These are phyloP conservation scores for Pachycephala philippinensis DNA, from an alignment of 2,113 vertebrate species.

Conservation along the genomic window DNA sequence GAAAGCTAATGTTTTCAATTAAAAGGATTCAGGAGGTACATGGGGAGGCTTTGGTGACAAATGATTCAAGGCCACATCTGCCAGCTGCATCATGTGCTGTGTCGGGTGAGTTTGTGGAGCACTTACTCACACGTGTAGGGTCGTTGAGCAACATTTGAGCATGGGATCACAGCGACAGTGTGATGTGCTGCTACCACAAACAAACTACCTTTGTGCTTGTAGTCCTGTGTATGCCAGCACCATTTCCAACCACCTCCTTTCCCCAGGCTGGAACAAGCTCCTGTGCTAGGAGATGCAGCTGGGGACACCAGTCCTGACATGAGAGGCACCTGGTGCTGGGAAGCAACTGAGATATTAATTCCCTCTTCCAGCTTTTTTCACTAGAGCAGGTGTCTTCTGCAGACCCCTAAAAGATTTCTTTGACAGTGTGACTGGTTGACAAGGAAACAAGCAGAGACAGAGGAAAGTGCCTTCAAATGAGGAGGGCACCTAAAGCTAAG, in stretches of 20 bases:
- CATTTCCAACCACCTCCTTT: background rate
- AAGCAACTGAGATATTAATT: background rate
- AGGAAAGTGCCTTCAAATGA: background rate
- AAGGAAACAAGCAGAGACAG: background rate
- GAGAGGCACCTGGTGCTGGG: background rate
- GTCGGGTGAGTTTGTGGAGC: background rate
- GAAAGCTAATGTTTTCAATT: conserved; percentile 2
- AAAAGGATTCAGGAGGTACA: background rate
- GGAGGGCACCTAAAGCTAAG: background rate
- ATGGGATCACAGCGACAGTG: background rate
- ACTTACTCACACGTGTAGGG: background rate
- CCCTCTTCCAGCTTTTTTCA: background rate
- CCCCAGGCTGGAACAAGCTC: background rate
- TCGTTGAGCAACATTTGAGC: background rate
- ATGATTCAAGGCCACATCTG: conserved; percentile 7
- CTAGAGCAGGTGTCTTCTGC: background rate
- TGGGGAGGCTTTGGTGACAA: background rate
- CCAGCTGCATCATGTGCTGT: background rate
- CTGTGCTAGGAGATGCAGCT: background rate
- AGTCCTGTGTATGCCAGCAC: background rate
- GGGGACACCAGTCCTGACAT: background rate
- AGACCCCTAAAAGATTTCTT: background rate
- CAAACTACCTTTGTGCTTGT: background rate
- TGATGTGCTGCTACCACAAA: background rate
- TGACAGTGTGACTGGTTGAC: background rate